Evolutionary conservation across 2,888 invertebrate genomes (phyloP).

Genomic region (Linnaemya tessellans): DNA sequence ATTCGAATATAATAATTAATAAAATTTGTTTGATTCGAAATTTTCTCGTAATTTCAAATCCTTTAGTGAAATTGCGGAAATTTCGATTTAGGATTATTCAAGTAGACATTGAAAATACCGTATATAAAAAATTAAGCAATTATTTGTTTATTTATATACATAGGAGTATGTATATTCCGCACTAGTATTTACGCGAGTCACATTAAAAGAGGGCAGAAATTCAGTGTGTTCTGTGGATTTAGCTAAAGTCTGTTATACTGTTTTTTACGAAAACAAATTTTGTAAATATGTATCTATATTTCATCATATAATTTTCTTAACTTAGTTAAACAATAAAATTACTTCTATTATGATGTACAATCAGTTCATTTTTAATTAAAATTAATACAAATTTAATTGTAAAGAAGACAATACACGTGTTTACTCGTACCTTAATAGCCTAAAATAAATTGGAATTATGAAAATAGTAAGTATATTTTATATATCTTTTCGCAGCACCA

Average conservation of each 20-base stretch:
- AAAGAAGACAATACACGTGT: conserved; percentile 7
- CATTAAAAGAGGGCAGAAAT: no score
- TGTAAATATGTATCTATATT: conserved; percentile 5
- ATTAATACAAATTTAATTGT: conserved; percentile 20
- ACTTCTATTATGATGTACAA: conserved; percentile 20
- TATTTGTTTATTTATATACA: no score
- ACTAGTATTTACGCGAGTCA: no score
- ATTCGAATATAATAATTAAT: not conserved
- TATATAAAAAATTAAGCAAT: no score
- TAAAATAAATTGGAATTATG: conserved; percentile 31
- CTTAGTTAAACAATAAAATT: not conserved
- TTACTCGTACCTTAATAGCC: not conserved
- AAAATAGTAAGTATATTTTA: not conserved
- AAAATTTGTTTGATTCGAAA: no score
- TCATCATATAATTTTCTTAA: conserved; percentile 24
- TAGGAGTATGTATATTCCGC: no score
- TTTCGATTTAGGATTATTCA: no score
- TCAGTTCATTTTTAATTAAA: conserved; percentile 39
- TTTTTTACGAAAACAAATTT: not conserved
- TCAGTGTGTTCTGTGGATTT: no score
- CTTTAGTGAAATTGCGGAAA: no score
- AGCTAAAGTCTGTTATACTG: no score
- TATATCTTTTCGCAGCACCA: conserved; percentile 35
- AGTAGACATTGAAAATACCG: no score
- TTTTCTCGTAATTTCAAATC: no score